Conservation (phyloP, 2,113 vertebrate species). For the Myrmophylax atrothorax region DNA sequence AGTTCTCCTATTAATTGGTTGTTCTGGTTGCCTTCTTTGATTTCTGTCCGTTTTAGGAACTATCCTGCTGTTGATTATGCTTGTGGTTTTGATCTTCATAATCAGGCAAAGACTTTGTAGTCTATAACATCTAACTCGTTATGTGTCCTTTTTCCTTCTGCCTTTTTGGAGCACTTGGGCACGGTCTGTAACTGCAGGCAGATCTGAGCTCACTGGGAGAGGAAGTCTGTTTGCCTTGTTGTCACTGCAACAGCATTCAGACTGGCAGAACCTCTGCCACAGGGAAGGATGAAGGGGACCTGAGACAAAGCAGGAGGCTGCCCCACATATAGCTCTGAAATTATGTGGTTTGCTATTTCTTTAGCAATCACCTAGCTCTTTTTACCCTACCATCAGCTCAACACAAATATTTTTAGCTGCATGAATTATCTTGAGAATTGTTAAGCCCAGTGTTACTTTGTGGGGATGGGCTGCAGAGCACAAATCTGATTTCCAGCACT, state of each 20-base stretch:
- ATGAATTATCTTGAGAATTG: not conserved
- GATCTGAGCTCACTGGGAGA: not conserved
- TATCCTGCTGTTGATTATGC: not conserved
- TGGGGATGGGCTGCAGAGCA: not conserved
- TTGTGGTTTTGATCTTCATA: not conserved
- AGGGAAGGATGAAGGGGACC: not conserved
- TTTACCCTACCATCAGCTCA: not conserved
- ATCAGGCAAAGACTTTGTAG: not conserved
- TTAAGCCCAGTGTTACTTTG: not conserved
- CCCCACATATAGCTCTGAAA: accelerated
- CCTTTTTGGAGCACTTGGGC: not conserved
- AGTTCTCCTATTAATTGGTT: not conserved
- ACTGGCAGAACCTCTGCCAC: not conserved
- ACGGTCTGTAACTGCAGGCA: not conserved
- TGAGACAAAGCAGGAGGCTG: not conserved
- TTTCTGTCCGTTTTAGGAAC: not conserved
- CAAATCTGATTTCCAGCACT: not conserved
- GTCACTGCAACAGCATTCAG: not conserved
- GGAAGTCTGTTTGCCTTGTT: not conserved
- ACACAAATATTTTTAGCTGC: not conserved
- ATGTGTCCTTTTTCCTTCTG: not conserved
- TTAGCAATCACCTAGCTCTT: not conserved
- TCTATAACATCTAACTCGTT: not conserved
- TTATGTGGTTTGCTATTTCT: not conserved
- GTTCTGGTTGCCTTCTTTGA: not conserved